Base-by-base conservation (phyloP, 2,113 vertebrate genomes). In the Pteronura brasiliensis region DNA sequence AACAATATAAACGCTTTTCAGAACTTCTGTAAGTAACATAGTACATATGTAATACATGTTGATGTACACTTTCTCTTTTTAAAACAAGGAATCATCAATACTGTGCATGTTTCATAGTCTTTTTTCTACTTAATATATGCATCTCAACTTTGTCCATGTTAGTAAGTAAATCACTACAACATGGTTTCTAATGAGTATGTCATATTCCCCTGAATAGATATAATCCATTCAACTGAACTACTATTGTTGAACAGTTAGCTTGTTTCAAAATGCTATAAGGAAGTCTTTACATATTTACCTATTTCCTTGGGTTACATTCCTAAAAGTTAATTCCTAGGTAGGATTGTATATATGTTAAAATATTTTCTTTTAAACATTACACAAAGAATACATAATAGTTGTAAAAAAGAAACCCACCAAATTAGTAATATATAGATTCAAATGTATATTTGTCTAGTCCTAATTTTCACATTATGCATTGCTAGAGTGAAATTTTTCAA, bases 281-380 rank as follows among this genome's bases (percentile, higher is more conserved):
- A 93, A 84, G 49, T 69, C 21, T 81, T 88, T 90, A 18, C 13
- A 23, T 65, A 84, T 1, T 89, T 57, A 94, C 74, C 3, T 52
- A 36, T 44, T 91, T 96, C 5, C 1, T 96, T 88, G 93, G 27
- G 82, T 79, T 74, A 65, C 1, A 36, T 27, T 93, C 3, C 47
- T 88, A 39, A 95, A 96, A 97, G 20, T 90, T 87, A 93, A 93
- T 91, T 93, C 21, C 25, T 95, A 80, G 49, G 12, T 93, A 52
- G 94, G 93, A 55, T 44, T 88, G 1, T 39, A 25, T 81, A 36
- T 63, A 76, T 31, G 84, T 93, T 61, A 90, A 55, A 84, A 90
- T 95, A 12, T 59, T 92, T 95, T 92, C 23, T 92, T 81, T 85
- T 87, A 81, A 95, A 92, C 11, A 80, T 20, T 80, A 52, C 1